phyloP scores from a whole-genome alignment of 2,797 vertebrate genomes.

The Mareca strepera region DNA sequence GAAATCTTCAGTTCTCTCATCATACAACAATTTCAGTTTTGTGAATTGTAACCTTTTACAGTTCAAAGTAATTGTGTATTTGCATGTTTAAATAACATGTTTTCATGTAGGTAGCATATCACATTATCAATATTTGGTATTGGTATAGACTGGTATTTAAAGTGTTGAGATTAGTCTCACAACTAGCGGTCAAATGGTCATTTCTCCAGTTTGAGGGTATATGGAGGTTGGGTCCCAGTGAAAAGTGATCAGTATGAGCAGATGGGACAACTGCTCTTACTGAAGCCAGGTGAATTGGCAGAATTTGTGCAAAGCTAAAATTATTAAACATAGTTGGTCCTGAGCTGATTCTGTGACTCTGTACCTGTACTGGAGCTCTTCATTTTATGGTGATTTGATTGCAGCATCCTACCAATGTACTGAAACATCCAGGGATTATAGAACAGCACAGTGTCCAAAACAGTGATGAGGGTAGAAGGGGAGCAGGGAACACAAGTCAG shows the following conservation, averaged over 20 bases:
- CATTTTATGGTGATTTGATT: not conserved
- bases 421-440: not conserved
- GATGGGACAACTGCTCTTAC: not conserved
- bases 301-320: not conserved
- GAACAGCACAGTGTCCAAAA: not conserved
- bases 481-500: not conserved
- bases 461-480: not conserved
- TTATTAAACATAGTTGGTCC: not conserved
- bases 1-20: not conserved
- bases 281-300: not conserved
- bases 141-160: not conserved
- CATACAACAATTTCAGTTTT: not conserved
- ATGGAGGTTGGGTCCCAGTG: not conserved
- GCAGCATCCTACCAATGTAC: not conserved
- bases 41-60: not conserved
- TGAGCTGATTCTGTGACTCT: not conserved
- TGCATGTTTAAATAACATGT: not conserved
- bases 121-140: not conserved
- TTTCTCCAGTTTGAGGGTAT: not conserved
- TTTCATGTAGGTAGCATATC: not conserved
- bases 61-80: not conserved
- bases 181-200: not conserved
- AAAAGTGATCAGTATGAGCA: not conserved
- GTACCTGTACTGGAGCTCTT: not conserved
- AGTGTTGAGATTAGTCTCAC: not conserved